phyloP scores from a whole-genome alignment of 2,113 vertebrate species.

The Antennarius striatus region DNA sequence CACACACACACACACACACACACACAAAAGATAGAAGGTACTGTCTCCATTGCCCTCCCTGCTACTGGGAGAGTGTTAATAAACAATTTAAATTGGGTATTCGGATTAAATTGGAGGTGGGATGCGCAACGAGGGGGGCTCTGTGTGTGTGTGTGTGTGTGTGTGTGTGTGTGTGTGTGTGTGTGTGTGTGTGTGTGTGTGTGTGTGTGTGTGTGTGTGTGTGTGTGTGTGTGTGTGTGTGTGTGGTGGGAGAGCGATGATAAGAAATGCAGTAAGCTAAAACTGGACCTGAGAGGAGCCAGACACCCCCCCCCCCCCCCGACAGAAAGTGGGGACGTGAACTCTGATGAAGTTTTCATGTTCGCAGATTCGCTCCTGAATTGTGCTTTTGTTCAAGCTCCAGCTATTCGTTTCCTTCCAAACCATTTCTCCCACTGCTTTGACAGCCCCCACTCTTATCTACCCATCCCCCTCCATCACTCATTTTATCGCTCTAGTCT shows the following conservation, averaged over 20 bases:
- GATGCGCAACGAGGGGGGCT: not conserved
- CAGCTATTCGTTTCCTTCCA: conserved; percentile 46
- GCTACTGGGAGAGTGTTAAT: conserved; percentile 52
- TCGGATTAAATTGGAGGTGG: conserved; percentile 63
- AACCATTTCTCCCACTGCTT: conserved; percentile 37
- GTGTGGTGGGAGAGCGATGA: too few relatives aligned
- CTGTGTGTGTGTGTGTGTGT: not conserved
- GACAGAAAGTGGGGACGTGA: conserved; percentile 32
- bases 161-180: not conserved
- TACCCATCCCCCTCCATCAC: conserved; percentile 43
- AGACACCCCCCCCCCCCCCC: not conserved
- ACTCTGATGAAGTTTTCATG: conserved; percentile 53
- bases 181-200: too few relatives aligned
- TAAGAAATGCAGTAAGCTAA: conserved; percentile 24
- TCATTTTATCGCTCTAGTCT: conserved; percentile 33
- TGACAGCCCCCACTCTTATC: conserved; percentile 48
- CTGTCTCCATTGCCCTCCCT: conserved; percentile 33
- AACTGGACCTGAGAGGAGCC: not conserved
- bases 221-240: too few relatives aligned
- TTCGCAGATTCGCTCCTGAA: conserved; percentile 46
- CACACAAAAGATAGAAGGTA: conserved; percentile 19
- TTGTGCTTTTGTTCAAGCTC: conserved; percentile 53
- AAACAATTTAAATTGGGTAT: conserved; percentile 70
- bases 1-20: conserved; percentile 2
- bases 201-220: too few relatives aligned